Conservation (phyloP, 64 coral and sea anemone genomes). For the Pachyseris speciosa region DNA sequence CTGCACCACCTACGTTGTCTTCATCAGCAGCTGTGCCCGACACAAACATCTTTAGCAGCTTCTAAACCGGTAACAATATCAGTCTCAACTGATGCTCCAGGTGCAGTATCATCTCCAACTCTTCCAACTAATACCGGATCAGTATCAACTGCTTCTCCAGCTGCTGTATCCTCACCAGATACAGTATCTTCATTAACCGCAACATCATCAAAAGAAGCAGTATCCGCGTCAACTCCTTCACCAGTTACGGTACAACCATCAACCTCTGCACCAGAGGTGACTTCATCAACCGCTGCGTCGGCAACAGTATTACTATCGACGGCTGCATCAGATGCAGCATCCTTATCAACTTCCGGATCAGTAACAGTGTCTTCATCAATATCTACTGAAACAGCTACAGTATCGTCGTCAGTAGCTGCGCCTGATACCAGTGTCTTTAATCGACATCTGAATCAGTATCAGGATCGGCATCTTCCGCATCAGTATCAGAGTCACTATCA, state of each 20-base stretch:
- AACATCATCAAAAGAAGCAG: too few relatives aligned
- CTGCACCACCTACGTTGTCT: background rate
- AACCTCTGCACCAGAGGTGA: background rate
- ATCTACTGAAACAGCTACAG: background rate
- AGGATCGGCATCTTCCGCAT: background rate
- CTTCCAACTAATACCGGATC: background rate
- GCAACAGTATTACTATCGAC: background rate
- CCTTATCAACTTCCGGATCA: too few relatives aligned
- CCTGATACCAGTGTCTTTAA: background rate
- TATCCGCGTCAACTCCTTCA: background rate
- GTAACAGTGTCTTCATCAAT: background rate
- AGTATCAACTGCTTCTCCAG: background rate
- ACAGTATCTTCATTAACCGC: too few relatives aligned
- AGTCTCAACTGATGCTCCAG: background rate
- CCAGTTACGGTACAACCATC: background rate
- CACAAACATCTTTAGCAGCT: background rate
- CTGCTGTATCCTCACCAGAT: background rate
- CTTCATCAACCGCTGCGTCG: background rate
- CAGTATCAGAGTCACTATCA: too few relatives aligned
- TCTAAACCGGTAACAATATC: background rate
- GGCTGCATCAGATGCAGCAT: too few relatives aligned
- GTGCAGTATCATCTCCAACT: background rate
- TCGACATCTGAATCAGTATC: too few relatives aligned
- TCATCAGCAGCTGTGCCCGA: background rate
- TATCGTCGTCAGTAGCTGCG: background rate